Base-by-base conservation (phyloP, 2,888 invertebrate genomes). In the Teinopalpus imperialis region DNA sequence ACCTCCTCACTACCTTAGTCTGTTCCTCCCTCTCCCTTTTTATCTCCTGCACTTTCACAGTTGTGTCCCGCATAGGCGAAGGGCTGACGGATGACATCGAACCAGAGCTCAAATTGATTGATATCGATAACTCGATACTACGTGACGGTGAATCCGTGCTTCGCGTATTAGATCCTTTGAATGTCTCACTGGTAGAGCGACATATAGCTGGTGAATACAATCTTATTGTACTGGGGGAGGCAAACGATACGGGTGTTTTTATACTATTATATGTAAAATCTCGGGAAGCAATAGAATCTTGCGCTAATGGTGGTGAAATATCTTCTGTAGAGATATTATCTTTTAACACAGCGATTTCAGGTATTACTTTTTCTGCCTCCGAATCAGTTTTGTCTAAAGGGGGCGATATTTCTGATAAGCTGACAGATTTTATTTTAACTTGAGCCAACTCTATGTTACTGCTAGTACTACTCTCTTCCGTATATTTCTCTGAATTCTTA, bases 1-100 rank as follows among this genome's bases (percentile, higher is more conserved):
- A 87, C 69, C 96, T 93, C 61, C 96, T 92, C 32, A 97, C 94
- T 14, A 96, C 89, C 69, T 93, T 94, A 53, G 95, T 96, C 75
- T 96, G 95, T 66, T 95, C 94, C 24, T 93, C 94, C 43, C 95
- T 90, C 69, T 95, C 95, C 65, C 94, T 92, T 52, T 93, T 93
- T 21, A 96, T 90, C 79, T 94, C 94, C 69, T 95, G 94, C 42
- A 94, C 89, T 68, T 93, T 94, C 45, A 92, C 89, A 1, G 90
- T 90, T 1, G 93, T 90, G 26, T 75, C 76, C 0, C 64, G 60
- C 7, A 53, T 44, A 36, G 92, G 86, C 44, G 87, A 74, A 0
- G 90, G 73, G 69, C 63, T 88, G 65, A 61, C 61, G 1, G 79
- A 73, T 2, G 78, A 74, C 23, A 70, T 49, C 1, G 80, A 75